Conservation (phyloP, 2,113 vertebrate species). For the Leptodactylus fuscus region DNA sequence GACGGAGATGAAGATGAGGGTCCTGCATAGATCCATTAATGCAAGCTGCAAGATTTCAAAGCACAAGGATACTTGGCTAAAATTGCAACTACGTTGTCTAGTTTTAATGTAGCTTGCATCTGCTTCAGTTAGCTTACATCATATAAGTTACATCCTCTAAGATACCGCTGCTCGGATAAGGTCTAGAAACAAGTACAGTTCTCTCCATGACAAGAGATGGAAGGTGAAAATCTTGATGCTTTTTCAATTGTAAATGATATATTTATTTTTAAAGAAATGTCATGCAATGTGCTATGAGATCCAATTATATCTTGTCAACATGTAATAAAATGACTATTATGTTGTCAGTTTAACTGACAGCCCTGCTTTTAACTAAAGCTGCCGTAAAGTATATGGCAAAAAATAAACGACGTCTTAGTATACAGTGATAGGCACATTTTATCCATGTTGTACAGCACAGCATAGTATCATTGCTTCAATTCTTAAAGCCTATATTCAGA, state of each 20-base stretch:
- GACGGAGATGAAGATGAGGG: slow-evolving; percentile 63
- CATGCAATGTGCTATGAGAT: slow-evolving; percentile 10
- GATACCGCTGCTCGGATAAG: slow-evolving; percentile 6
- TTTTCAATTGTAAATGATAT: slow-evolving; percentile 22
- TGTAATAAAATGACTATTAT: neutral
- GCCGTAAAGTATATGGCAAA: neutral
- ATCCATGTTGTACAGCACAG: neutral
- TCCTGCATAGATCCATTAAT: neutral
- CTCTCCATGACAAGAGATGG: slow-evolving; percentile 16
- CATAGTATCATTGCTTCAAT: neutral
- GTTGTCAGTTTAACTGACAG: neutral
- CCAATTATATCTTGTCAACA: neutral
- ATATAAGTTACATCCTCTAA: slow-evolving; percentile 1
- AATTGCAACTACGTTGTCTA: slow-evolving; percentile 12
- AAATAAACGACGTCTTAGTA: neutral
- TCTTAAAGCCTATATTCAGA: neutral
- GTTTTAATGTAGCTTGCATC: slow-evolving; percentile 33
- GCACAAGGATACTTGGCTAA: slow-evolving; percentile 46
- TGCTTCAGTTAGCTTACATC: slow-evolving; percentile 50
- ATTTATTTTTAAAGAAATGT: slow-evolving; percentile 19
- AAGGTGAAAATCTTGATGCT: neutral
- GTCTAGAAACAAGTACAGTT: slow-evolving; percentile 8
- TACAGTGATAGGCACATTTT: neutral
- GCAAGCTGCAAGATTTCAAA: slow-evolving; percentile 32
- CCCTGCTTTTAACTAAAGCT: neutral